Percentiles rank a stretch among this genome's conserved stretches.
These are phyloP conservation scores for Pseudomyrmex concolor DNA, from an alignment of 1,140 invertebrate genomes.

Conservation along the genomic window DNA sequence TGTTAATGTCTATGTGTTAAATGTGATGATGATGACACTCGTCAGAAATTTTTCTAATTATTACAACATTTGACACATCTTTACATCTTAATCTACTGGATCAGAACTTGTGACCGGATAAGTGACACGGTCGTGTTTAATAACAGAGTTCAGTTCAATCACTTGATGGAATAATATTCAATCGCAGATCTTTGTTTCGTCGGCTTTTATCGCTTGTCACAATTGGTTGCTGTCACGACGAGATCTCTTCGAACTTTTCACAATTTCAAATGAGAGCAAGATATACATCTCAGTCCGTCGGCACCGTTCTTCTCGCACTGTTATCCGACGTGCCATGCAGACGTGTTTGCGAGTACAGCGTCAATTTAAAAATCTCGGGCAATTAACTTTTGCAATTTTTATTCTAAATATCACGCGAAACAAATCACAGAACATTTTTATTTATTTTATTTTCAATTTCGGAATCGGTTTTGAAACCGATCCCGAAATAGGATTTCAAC, in stretches of 20 bases:
- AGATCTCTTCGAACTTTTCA: neutral
- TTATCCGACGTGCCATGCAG: constrained; percentile 1
- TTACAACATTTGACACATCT: neutral
- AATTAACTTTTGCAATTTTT: neutral
- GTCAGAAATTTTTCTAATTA: neutral
- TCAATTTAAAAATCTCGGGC: neutral
- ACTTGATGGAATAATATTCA: neutral
- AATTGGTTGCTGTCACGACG: constrained; percentile 6
- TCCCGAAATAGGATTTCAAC: too few relatives aligned
- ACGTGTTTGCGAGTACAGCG: neutral
- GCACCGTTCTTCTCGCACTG: constrained; percentile 42
- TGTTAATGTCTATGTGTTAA: neutral
- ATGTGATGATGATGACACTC: neutral
- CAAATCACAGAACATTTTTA: too few relatives aligned
- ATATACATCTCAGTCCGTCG: constrained; percentile 17
- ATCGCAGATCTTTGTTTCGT: neutral
- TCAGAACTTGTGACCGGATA: neutral
- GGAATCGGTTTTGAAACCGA: neutral
- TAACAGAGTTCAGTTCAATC: neutral
- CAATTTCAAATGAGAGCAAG: neutral
- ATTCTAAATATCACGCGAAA: neutral
- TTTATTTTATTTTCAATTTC: neutral
- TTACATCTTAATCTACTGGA: neutral
- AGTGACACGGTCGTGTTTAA: neutral
- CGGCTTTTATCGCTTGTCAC: neutral